Conservation (phyloP, 2,113 vertebrate species). For the Hippoglossus stenolepis region DNA sequence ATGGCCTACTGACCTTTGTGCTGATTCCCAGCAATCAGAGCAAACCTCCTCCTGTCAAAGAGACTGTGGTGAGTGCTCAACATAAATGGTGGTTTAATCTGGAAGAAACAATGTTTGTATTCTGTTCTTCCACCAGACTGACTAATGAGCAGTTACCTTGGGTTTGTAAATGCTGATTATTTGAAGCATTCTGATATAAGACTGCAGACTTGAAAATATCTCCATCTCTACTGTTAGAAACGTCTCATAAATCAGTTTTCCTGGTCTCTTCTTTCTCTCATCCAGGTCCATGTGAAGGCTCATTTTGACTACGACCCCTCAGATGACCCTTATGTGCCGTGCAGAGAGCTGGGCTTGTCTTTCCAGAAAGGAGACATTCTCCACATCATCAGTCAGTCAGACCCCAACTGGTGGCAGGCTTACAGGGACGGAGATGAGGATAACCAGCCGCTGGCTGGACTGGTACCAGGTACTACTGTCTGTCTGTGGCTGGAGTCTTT, state of each 20-base stretch:
- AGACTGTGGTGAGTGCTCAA: slow-evolving; percentile 91
- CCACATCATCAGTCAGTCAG: slow-evolving; percentile 97
- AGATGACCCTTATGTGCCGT: slow-evolving; percentile 97
- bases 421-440: slow-evolving; percentile 98
- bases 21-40: slow-evolving; percentile 92
- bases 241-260: not conserved
- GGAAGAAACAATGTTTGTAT: not conserved
- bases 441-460: slow-evolving; percentile 95
- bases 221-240: no score
- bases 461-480: slow-evolving; percentile 90
- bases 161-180: no score
- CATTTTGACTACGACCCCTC: slow-evolving; percentile 99
- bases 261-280: not conserved
- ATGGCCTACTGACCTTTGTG: slow-evolving; percentile 96
- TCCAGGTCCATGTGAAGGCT: slow-evolving; percentile 94
- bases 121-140: not conserved
- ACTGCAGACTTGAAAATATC: no score
- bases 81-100: not conserved
- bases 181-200: no score
- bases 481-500: not conserved
- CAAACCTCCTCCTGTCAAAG: slow-evolving; percentile 90
- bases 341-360: slow-evolving; percentile 94
- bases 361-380: slow-evolving; percentile 99
- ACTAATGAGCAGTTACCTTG: not conserved
- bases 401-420: slow-evolving; percentile 99